Conservation (phyloP, 1,140 invertebrate genomes). For the Tetraneura akinire region DNA sequence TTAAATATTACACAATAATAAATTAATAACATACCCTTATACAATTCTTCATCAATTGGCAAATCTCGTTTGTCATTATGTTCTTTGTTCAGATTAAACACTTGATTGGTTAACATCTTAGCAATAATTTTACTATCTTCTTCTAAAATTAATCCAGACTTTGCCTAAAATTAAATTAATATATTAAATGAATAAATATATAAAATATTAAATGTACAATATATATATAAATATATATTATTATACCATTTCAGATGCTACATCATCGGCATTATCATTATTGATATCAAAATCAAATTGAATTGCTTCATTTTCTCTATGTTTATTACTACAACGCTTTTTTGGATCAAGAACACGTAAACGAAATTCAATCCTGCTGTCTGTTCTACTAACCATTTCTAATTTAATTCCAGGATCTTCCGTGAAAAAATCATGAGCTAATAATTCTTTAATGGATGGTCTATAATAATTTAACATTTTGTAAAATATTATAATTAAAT, state of each 20-base stretch:
- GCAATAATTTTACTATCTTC: conserved; percentile 87
- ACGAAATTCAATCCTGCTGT: conserved; percentile 79
- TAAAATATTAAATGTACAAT: neutral
- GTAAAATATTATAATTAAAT: neutral
- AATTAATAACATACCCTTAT: conserved; percentile 10
- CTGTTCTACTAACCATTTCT: conserved; percentile 81
- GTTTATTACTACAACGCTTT: conserved; percentile 85
- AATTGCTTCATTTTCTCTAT: conserved; percentile 99
- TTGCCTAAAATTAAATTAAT: conserved; percentile 64
- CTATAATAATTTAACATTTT: conserved; percentile 59
- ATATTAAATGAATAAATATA: neutral
- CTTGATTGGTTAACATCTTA: conserved; percentile 84
- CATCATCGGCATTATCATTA: conserved; percentile 89
- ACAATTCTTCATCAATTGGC: conserved; percentile 41
- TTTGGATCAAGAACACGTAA: conserved; percentile 95
- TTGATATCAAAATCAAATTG: conserved; percentile 98
- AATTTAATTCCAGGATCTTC: conserved; percentile 93
- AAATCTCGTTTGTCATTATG: conserved; percentile 63
- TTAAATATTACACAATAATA: neutral
- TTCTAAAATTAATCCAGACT: conserved; percentile 84
- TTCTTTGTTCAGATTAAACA: conserved; percentile 68
- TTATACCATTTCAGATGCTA: conserved; percentile 90
- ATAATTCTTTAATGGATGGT: conserved; percentile 89
- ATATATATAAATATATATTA: too few species aligned
- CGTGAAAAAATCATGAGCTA: conserved; percentile 96